A percentile compares a stretch with the other conserved stretches of the same genome.
phyloP scores from a whole-genome alignment of 2,113 vertebrate genomes.

The Peromyscus polionotus region DNA sequence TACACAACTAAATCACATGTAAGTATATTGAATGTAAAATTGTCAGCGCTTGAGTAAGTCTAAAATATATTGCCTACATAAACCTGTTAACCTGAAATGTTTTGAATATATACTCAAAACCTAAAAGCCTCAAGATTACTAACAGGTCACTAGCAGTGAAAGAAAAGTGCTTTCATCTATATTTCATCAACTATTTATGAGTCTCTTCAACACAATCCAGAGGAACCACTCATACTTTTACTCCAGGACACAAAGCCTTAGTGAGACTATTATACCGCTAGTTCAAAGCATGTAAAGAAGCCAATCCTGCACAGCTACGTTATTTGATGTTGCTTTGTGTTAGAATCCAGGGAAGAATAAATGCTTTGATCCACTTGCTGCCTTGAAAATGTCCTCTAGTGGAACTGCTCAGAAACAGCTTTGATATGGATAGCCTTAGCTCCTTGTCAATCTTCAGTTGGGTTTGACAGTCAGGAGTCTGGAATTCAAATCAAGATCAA shows the following conservation, averaged over 20 bases:
- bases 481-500: conserved; percentile 13
- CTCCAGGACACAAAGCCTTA: conserved; percentile 60
- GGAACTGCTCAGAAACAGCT: conserved; percentile 57
- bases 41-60: background rate
- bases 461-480: background rate
- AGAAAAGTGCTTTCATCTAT: conserved; percentile 45
- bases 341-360: conserved; percentile 67
- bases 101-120: conserved; percentile 19
- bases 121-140: conserved; percentile 45
- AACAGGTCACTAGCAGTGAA: conserved; percentile 30
- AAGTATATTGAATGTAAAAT: background rate
- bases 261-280: conserved; percentile 64
- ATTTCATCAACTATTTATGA: conserved; percentile 65
- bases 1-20: background rate
- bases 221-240: conserved; percentile 61
- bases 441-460: conserved; percentile 35
- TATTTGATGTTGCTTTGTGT: conserved; percentile 75
- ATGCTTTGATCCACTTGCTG: conserved; percentile 70
- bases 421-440: conserved; percentile 61
- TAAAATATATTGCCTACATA: background rate
- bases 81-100: background rate
- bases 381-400: conserved; percentile 77
- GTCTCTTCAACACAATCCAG: conserved; percentile 27
- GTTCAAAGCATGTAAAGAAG: conserved; percentile 66
- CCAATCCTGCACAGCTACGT: conserved; percentile 29